Conservation (phyloP, 2,888 invertebrate genomes). For the Baccha elongata region DNA sequence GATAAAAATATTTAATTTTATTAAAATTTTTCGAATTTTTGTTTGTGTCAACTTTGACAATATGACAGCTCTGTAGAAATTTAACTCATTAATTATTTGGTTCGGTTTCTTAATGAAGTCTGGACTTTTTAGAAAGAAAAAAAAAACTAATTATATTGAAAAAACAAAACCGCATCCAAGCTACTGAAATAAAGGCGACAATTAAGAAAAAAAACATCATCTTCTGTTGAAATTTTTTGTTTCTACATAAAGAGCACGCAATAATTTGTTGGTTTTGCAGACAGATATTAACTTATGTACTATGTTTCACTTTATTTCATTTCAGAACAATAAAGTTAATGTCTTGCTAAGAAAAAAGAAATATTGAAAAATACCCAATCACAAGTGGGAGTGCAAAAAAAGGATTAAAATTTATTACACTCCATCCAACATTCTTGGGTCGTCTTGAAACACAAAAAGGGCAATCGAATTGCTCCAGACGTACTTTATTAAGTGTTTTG, state of each 20-base stretch:
- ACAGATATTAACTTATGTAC: too few relatives aligned
- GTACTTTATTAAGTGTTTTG: conserved; percentile 70
- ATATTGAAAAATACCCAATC: not conserved
- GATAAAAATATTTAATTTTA: conserved; percentile 2
- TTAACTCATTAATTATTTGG: not conserved
- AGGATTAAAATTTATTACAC: conserved; percentile 68
- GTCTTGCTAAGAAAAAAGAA: not conserved
- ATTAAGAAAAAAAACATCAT: too few relatives aligned
- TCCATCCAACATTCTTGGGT: conserved; percentile 34
- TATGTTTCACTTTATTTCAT: too few relatives aligned
- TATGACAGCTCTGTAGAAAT: not conserved
- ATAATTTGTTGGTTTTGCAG: too few relatives aligned
- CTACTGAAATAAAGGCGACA: too few relatives aligned
- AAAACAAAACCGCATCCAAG: too few relatives aligned
- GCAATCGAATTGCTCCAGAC: conserved; percentile 74
- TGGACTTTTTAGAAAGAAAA: too few relatives aligned
- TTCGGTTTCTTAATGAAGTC: too few relatives aligned
- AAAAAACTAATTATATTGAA: too few relatives aligned
- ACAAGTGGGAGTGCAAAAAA: too few relatives aligned
- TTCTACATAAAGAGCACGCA: too few relatives aligned
- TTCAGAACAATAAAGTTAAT: not conserved
- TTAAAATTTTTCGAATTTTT: not conserved
- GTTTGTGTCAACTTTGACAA: not conserved
- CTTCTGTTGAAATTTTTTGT: too few relatives aligned
- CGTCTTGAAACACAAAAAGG: conserved; percentile 61